Percentiles rank a stretch among this genome's conserved stretches.
phyloP scores from a whole-genome alignment of 2,888 invertebrate genomes.

The Microdon myrmicae region DNA sequence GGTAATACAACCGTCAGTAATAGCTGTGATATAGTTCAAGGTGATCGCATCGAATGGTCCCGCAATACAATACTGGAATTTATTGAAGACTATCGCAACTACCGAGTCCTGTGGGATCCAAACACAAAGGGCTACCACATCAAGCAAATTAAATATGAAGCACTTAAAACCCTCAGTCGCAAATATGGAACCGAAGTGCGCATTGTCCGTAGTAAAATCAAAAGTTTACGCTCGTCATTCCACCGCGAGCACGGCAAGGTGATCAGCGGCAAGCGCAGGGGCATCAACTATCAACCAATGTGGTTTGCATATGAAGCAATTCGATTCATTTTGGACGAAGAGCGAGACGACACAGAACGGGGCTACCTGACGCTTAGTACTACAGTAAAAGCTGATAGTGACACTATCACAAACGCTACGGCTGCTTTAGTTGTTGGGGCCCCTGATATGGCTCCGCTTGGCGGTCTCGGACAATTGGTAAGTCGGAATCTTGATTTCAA shows the following conservation, averaged over 20 bases:
- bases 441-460: constrained; percentile 54
- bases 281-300: constrained; percentile 64
- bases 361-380: constrained; percentile 53
- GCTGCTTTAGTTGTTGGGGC: constrained; percentile 55
- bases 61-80: constrained; percentile 63
- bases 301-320: constrained; percentile 66
- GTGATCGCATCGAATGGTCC: constrained; percentile 64
- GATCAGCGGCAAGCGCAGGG: constrained; percentile 61
- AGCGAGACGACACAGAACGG: constrained; percentile 53
- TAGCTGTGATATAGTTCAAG: constrained; percentile 12
- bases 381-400: constrained; percentile 18
- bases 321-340: constrained; percentile 63
- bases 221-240: constrained; percentile 64
- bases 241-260: constrained; percentile 65
- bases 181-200: constrained; percentile 65
- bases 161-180: constrained; percentile 60
- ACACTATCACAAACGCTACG: constrained; percentile 54
- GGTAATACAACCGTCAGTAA: constrained; percentile 3
- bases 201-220: constrained; percentile 64
- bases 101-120: constrained; percentile 64
- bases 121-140: constrained; percentile 65
- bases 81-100: constrained; percentile 63
- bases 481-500: constrained; percentile 35
- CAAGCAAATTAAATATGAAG: constrained; percentile 65
- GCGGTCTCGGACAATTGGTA: constrained; percentile 42